Conservation (phyloP, 2,113 vertebrate species). For the Anolis sagrei region DNA sequence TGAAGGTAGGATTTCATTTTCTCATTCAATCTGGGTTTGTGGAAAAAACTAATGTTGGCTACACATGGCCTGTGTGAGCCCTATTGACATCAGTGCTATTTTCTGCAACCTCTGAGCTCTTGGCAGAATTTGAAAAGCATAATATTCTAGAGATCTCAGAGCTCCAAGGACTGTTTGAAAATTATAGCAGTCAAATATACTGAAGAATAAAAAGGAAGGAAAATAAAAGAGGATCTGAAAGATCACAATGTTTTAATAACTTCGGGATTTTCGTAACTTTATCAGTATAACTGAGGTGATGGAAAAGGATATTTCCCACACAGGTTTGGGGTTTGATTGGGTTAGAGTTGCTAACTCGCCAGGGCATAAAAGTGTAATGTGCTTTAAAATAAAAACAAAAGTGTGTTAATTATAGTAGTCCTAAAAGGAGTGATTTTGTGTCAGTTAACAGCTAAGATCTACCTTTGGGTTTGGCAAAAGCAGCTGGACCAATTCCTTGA, state of each 20-base stretch:
- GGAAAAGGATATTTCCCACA: background rate
- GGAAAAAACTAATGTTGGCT: background rate
- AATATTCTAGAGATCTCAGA: background rate
- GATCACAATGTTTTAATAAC: background rate
- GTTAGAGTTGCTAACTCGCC: background rate
- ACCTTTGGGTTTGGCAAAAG: background rate
- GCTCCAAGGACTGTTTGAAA: background rate
- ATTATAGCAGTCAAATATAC: background rate
- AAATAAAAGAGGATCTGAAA: background rate
- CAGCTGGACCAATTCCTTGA: background rate
- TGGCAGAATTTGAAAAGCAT: background rate
- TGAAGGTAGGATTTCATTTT: conserved; percentile 77
- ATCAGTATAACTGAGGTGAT: background rate
- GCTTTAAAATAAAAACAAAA: background rate
- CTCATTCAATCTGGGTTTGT: background rate
- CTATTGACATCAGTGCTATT: background rate
- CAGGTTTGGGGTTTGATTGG: background rate
- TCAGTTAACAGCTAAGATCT: too few relatives aligned
- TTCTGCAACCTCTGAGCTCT: background rate
- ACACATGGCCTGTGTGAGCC: background rate
- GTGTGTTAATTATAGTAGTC: background rate
- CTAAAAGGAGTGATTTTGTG: background rate
- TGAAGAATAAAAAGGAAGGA: background rate
- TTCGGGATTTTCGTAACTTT: background rate
- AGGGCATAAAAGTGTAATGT: too few relatives aligned